Percentiles rank a stretch among this genome's conserved stretches.
Evolutionary conservation across 92 coral and sea anemone species (phyloP).

Genomic region (Zoanthus sociatus): DNA sequence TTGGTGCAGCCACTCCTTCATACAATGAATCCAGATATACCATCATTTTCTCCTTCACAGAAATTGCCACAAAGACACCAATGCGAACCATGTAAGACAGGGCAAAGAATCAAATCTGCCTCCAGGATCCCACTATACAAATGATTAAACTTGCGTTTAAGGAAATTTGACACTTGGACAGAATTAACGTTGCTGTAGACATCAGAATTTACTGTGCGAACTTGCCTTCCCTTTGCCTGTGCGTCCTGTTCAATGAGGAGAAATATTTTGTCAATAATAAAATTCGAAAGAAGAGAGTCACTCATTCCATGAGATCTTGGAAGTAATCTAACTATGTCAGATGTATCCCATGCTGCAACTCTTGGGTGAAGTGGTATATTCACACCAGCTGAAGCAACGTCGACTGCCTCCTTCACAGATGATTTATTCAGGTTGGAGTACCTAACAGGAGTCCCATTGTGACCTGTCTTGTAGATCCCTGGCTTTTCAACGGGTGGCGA

Average conservation of each 20-base stretch:
- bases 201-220: constrained; percentile 52
- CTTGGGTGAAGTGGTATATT: constrained; percentile 40
- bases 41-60: constrained; percentile 45
- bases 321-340: constrained; percentile 50
- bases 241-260: constrained; percentile 45
- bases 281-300: constrained; percentile 58
- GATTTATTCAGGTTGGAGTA: constrained; percentile 44
- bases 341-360: constrained; percentile 53
- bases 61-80: constrained; percentile 38
- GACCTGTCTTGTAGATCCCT: constrained; percentile 41
- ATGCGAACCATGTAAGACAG: constrained; percentile 23
- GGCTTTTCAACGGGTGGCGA: background rate
- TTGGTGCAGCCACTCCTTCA: constrained; percentile 33
- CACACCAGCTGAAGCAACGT: constrained; percentile 50
- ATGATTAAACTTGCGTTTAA: constrained; percentile 17
- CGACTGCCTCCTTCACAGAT: constrained; percentile 32
- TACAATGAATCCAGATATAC: constrained; percentile 39
- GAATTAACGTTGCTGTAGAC: constrained; percentile 38
- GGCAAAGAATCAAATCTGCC: constrained; percentile 15
- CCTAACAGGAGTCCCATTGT: constrained; percentile 25
- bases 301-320: constrained; percentile 41
- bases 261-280: constrained; percentile 50
- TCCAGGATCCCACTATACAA: constrained; percentile 41
- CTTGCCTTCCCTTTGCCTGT: constrained; percentile 28
- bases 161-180: constrained; percentile 12